phyloP scores from a whole-genome alignment of 37 sponge, comb jelly and placozoan genomes.

The Diacarnus erythraeanus region DNA sequence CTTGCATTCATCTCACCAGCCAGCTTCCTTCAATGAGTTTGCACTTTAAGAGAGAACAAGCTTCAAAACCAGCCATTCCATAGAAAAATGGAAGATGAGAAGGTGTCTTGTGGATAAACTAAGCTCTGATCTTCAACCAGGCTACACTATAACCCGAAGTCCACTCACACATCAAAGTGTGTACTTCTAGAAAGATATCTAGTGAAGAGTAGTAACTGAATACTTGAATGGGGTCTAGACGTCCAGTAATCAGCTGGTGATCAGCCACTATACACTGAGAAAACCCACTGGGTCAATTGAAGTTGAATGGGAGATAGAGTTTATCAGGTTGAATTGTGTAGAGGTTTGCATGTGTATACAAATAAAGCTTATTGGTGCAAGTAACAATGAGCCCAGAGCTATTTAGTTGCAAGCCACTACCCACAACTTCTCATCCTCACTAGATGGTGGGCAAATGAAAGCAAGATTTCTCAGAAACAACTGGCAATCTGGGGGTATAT shows the following conservation, averaged over 20 bases:
- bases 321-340: too few relatives aligned
- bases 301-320: too few relatives aligned
- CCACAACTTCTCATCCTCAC: too few relatives aligned
- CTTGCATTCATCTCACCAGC: too few relatives aligned
- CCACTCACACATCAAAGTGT: not conserved
- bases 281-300: not conserved
- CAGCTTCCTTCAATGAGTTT: not conserved
- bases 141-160: not conserved
- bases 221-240: constrained; percentile 11
- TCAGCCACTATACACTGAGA: not conserved
- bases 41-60: not conserved
- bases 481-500: too few relatives aligned
- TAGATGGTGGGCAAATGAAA: too few relatives aligned
- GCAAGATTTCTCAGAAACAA: too few relatives aligned
- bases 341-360: too few relatives aligned
- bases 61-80: not conserved
- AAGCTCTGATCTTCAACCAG: not conserved
- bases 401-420: not conserved
- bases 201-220: not conserved
- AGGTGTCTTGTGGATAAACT: not conserved
- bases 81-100: not conserved
- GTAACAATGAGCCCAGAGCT: not conserved
- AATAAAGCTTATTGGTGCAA: too few relatives aligned
- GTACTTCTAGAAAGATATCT: not conserved
- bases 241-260: constrained; percentile 6